Evolutionary conservation across 1,140 invertebrate species (phyloP).

Genomic region (Anthonomus grandis): DNA sequence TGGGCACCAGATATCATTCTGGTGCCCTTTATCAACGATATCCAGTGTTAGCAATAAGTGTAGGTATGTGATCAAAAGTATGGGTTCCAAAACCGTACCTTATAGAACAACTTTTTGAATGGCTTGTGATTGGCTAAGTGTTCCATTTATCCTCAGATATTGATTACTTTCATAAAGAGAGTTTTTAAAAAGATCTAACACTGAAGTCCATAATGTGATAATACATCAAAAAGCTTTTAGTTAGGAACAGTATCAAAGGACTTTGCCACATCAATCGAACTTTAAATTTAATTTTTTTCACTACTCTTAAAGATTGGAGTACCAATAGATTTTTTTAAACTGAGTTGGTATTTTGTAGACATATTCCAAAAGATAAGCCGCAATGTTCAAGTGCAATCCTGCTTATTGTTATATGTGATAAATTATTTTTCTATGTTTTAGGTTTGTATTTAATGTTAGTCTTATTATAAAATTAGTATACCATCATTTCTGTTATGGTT

Average conservation of each 20-base stretch:
- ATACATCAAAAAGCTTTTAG: background rate
- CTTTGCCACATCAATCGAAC: background rate
- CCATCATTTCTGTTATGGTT: no score
- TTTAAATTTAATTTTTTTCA: background rate
- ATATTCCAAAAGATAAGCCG: no score
- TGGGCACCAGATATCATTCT: no score
- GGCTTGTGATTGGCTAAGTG: slow-evolving; percentile 1
- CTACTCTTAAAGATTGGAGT: background rate
- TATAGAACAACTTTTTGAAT: no score
- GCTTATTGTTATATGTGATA: no score
- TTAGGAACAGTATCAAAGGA: background rate
- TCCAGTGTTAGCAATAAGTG: background rate
- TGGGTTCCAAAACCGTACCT: background rate
- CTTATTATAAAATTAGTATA: no score
- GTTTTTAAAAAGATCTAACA: slow-evolving; percentile 2
- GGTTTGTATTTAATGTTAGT: no score
- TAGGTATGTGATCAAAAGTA: background rate
- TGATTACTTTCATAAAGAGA: background rate
- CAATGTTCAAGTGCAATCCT: no score
- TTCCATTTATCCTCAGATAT: no score
- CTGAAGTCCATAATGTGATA: slow-evolving; percentile 1
- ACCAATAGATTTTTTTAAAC: background rate
- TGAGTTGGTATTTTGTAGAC: background rate
- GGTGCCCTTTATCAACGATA: background rate
- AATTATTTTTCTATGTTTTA: background rate